Conservation (phyloP, 2,113 vertebrate species). For the Leptosomus discolor region DNA sequence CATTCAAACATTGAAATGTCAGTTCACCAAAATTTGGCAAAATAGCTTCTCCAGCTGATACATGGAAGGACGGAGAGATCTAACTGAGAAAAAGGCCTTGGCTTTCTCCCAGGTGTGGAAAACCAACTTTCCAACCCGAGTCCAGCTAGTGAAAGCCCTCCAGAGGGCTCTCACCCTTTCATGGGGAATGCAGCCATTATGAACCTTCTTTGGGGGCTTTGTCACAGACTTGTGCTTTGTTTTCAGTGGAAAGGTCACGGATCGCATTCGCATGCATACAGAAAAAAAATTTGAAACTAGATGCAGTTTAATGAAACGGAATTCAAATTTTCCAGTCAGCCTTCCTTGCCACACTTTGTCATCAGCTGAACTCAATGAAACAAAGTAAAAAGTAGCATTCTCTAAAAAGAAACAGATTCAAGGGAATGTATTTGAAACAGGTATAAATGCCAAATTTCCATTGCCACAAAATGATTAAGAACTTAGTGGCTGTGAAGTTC, state of each 20-base stretch:
- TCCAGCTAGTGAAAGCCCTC: background rate
- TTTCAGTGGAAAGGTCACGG: background rate
- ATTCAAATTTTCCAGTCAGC: conserved; percentile 18
- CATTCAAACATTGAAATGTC: conserved; percentile 4
- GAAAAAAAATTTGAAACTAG: conserved; percentile 1
- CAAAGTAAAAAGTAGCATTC: conserved; percentile 1
- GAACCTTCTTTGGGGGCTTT: background rate
- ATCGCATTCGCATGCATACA: background rate
- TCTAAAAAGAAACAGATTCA: conserved; percentile 17
- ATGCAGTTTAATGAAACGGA: background rate
- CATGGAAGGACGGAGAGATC: background rate
- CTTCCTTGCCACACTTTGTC: background rate
- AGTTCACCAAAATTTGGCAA: conserved; percentile 46
- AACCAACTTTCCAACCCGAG: conserved; percentile 8
- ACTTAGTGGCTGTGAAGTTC: background rate
- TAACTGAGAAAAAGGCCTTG: background rate
- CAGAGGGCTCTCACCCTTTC: background rate
- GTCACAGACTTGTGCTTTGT: background rate
- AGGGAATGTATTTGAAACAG: background rate
- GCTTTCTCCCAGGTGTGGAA: conserved; percentile 27
- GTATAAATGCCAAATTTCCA: conserved; percentile 36
- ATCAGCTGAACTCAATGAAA: background rate
- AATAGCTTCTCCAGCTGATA: conserved; percentile 20
- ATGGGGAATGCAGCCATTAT: background rate
- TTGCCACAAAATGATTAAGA: background rate